Conservation (phyloP, 2,113 vertebrate genomes). For the Silurus asotus region DNA sequence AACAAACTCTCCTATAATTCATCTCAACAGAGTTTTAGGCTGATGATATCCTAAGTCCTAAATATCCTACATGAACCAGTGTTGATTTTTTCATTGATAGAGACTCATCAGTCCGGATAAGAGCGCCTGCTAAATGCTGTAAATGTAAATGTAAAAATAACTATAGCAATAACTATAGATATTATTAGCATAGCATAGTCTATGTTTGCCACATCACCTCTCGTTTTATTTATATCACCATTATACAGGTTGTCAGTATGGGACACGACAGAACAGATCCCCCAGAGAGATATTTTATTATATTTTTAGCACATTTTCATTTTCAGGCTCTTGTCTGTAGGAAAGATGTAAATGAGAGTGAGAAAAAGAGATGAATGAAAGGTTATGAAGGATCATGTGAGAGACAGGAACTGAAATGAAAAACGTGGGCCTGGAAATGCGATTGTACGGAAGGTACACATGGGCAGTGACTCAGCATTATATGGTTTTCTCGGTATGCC, state of each 20-base stretch:
- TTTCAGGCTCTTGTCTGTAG: background rate
- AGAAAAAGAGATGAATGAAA: conserved; percentile 19
- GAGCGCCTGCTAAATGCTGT: no score
- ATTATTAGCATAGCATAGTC: background rate
- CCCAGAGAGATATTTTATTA: background rate
- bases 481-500: background rate
- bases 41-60: no score
- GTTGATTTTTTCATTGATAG: no score
- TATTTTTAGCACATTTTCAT: background rate
- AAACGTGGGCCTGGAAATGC: background rate
- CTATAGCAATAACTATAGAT: no score
- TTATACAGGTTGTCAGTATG: background rate
- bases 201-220: background rate
- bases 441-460: background rate
- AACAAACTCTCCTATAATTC: no score
- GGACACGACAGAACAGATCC: background rate
- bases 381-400: background rate
- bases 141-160: no score
- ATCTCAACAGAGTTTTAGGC: no score
- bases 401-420: background rate
- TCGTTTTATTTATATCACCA: background rate
- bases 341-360: conserved; percentile 1
- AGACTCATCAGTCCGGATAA: no score
- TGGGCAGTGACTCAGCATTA: conserved; percentile 34
- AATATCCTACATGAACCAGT: no score